phyloP scores from a whole-genome alignment of 2,888 invertebrate species.

The Cheiracanthium punctorium region DNA sequence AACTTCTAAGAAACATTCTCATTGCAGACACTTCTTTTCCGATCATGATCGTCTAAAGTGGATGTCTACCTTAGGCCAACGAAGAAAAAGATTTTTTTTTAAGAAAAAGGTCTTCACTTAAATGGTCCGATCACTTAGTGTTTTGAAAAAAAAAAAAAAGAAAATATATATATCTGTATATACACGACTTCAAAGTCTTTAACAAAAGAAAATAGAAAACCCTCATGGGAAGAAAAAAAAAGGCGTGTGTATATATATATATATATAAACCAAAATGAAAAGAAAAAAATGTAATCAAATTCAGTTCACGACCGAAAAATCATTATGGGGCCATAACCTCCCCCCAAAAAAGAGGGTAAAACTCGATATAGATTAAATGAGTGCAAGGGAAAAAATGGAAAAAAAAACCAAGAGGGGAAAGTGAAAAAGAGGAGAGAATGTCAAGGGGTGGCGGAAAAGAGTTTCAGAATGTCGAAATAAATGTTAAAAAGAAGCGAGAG shows the following conservation, averaged over 20 bases:
- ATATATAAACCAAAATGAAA: constrained; percentile 14
- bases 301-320: constrained; percentile 63
- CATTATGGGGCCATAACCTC: constrained; percentile 62
- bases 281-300: constrained; percentile 58
- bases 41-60: no score
- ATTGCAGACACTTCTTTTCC: no score
- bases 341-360: constrained; percentile 23
- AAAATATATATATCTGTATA: not conserved
- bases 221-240: not conserved
- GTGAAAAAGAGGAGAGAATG: not conserved
- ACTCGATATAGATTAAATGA: constrained; percentile 63
- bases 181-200: not conserved
- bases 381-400: constrained; percentile 19
- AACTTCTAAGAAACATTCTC: no score
- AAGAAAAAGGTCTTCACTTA: not conserved
- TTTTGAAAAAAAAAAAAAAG: not conserved
- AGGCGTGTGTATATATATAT: not conserved
- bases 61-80: no score
- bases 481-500: constrained; percentile 21
- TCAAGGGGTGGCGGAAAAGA: not conserved
- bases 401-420: constrained; percentile 16
- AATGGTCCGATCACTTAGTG: not conserved
- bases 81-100: not conserved
- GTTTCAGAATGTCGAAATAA: constrained; percentile 14
- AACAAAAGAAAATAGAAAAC: not conserved